Evolutionary conservation across 2,797 vertebrate genomes (phyloP), one percentile per base, ranked within the genome.

Genomic region (Cercopithecus mitis): DNA sequence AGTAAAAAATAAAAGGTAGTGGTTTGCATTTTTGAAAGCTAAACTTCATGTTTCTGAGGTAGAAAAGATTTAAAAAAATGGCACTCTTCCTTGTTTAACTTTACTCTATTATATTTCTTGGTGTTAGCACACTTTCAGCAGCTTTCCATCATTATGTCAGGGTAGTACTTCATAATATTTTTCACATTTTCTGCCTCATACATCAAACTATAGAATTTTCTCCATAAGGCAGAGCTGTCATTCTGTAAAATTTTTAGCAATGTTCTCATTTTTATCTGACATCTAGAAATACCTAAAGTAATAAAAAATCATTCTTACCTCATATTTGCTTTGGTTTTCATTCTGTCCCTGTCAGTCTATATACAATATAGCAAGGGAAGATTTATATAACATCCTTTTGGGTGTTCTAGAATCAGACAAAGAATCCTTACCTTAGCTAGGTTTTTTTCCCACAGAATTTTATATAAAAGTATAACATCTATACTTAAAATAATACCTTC

Each of bases 101-200:
- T 95, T 20, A 84, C 76, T 97, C 96, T 98, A 85, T 98, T 97
- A 82, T 87, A 98, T 98, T 98, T 96, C 98, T 97, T 7, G 24
- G 91, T 92, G 85, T 96, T 98, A 94, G 67, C 82, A 76, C 0
- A 43, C 95, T 98, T 98, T 90, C 93, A 90, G 81, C 96, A 97
- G 97, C 95, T 97, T 91, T 99, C 98, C 98, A 99, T 99, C 99
- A 99, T 98, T 93, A 67, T 98, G 98, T 98, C 98, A 98, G 97
- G 94, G 93, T 84, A 97, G 95, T 91, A 86, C 97, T 98, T 98
- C 97, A 97, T 98, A 99, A 98, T 99, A 99, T 99, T 98, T 99
- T 98, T 99, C 98, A 98, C 98, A 98, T 98, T 99, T 99, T 98
- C 98, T 98, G 97, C 98, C 98, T 99, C 99, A 98, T 99, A 98